Base-by-base conservation (phyloP, 2,888 invertebrate species). In the Tuta absoluta region DNA sequence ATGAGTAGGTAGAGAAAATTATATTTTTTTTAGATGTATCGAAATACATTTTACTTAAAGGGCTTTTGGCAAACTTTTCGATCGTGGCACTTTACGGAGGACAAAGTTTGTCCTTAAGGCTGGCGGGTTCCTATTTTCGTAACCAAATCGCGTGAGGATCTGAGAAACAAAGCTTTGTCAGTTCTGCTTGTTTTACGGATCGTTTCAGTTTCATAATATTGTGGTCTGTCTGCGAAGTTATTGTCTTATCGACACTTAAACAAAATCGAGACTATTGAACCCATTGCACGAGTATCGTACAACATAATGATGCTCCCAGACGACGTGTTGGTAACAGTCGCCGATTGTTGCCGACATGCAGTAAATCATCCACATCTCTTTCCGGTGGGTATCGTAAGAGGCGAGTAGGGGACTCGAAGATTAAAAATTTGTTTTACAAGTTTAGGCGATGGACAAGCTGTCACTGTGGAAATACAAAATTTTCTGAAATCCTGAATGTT, bases 1-100 rank as follows among this genome's bases (percentile, higher is more conserved):
- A 68, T 68, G 67, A 68, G 69, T 70, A 67, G 56, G 64, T 70
- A 66, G 57, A 64, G 65, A 74, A 76, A 69, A 68, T 64, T 51
- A 68, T 68, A 72, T 75, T 74, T 49, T 49, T 33, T n/a, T 64
- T 68, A 69, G 78, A 76, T 80, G 81, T 82, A 83, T 75, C 75
- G 69, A 66, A 72, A 74, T 77, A 66, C 75, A 77, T 74, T 63
- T 69, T 60, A 70, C 74, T 78, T 71, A 76, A 78, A 82, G 82
- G 80, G 80, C 77, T 80, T 79, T 73, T 75, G 78, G 73, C 67
- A 76, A 84, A 85, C 82, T 85, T 85, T 81, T 80, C 84, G 81
- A 85, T 85, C 84, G 81, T 66, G 74, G 76, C 83, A 82, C 80
- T 85, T 80, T 75, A 72, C 72, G 71, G 71, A 71, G 70, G 72